Percentiles rank a stretch among this genome's conserved stretches.
These are phyloP conservation scores for Ascaphus truei DNA, from an alignment of 2,113 vertebrate genomes.

Conservation along the genomic window DNA sequence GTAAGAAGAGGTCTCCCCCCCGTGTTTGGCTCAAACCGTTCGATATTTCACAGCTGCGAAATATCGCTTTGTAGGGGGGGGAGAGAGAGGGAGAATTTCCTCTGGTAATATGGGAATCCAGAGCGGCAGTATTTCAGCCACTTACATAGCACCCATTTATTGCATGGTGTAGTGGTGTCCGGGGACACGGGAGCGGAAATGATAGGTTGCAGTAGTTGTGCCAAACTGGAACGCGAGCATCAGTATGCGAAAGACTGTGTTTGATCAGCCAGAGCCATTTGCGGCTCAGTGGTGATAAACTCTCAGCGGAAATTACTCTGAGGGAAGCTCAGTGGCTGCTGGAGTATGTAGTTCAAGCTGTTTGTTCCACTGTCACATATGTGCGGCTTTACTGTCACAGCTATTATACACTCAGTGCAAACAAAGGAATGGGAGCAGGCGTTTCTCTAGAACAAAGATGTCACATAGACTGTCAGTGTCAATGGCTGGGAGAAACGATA, in stretches of 20 bases:
- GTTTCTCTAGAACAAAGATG: too few relatives aligned
- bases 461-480: too few relatives aligned
- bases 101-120: constrained; percentile 12
- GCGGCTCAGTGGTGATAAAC: constrained; percentile 25
- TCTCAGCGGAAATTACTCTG: constrained; percentile 30
- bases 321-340: constrained; percentile 8
- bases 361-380: constrained; percentile 14
- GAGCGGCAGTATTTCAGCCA: constrained; percentile 17
- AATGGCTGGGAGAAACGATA: too few relatives aligned
- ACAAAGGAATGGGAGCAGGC: not conserved
- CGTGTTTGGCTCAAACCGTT: constrained; percentile 6
- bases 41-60: constrained; percentile 29
- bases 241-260: constrained; percentile 28
- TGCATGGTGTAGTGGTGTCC: constrained; percentile 2
- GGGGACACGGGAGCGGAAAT: constrained; percentile 8
- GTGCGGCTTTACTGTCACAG: constrained; percentile 30
- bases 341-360: constrained; percentile 2
- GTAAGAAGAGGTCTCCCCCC: constrained; percentile 20
- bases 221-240: constrained; percentile 11
- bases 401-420: not conserved
- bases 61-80: not conserved
- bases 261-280: constrained; percentile 28
- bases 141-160: constrained; percentile 25
- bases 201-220: constrained; percentile 13
- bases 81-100: not conserved